Evolutionary conservation across 2,113 vertebrate species (phyloP), one percentile per base, ranked within the genome.

Genomic region (Pavo muticus): DNA sequence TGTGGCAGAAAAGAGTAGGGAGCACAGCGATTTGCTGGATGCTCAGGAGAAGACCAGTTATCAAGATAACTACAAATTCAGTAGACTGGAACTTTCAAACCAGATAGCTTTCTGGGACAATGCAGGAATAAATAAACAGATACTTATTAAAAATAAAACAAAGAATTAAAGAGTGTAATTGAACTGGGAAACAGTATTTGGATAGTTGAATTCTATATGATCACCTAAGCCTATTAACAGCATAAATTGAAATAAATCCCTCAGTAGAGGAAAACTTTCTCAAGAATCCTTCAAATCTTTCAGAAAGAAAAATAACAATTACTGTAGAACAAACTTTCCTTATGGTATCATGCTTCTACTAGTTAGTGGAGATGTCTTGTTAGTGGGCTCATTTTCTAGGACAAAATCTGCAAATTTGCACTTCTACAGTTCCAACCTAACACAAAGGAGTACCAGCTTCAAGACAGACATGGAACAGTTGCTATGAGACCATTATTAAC

Each of bases 401-500:
- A 90, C 47, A 90, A 93, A 93, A 90, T 65, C 54, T 48, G n/a
- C 57, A 54, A 48, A 63, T 94, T 65, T 57, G 45, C 74, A 76
- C 6, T 81, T 87, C 63, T 90, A 75, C 73, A 78, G 27, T 69
- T 88, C 48, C 67, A 86, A 48, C 23, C 37, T 54, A 90, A 86
- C 70, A 90, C 44, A 88, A 91, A 91, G 74, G 57, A 90, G 65
- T 81, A 88, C 24, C 29, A 6, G 63, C 61, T 93, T 87, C 83
- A 90, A 84, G 84, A 69, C 29, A 84, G 79, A 81, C 30, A 85
- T 76, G 81, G 87, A 93, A 79, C 59, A 90, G 91, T 92, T 95
- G 91, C 93, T 97, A 87, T 78, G 93, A 96, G 85, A 95, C 93
- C 67, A 84, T 88, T 94, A 92, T 78, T 63, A 75, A 48, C 61